phyloP scores from a whole-genome alignment of 2,888 invertebrate species.

The Ptychoptera albimana region DNA sequence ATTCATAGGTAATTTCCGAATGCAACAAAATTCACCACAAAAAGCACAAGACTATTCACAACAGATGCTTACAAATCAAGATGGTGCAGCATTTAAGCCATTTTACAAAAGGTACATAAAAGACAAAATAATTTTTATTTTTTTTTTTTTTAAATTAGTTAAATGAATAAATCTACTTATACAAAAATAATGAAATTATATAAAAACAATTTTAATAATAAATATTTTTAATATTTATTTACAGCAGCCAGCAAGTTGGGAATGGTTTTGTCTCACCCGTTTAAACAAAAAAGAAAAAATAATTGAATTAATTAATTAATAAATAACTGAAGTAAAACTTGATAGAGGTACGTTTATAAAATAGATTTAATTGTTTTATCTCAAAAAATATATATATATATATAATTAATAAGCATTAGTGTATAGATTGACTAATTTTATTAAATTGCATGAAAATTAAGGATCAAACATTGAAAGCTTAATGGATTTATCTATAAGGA shows the following conservation, averaged over 20 bases:
- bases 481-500: too few species aligned
- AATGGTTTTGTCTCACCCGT: constrained; percentile 63
- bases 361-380: too few species aligned
- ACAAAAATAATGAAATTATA: too few species aligned
- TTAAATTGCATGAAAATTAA: too few species aligned
- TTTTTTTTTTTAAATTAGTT: neutral
- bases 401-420: too few species aligned
- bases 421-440: too few species aligned
- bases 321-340: too few species aligned
- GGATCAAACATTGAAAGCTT: too few species aligned
- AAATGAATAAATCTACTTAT: neutral
- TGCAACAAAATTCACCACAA: constrained; percentile 21
- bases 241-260: constrained; percentile 53
- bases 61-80: constrained; percentile 18
- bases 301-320: too few species aligned
- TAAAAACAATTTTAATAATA: neutral
- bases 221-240: constrained; percentile 22
- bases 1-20: constrained; percentile 13
- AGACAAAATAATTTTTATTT: neutral
- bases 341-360: too few species aligned
- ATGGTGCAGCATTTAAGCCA: constrained; percentile 57
- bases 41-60: constrained; percentile 11
- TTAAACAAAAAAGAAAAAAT: constrained; percentile 26
- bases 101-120: constrained; percentile 67
- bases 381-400: too few species aligned